These are phyloP conservation scores for Cactoblastis cactorum DNA, from an alignment of 2,888 invertebrate species.

Conservation along the genomic window DNA sequence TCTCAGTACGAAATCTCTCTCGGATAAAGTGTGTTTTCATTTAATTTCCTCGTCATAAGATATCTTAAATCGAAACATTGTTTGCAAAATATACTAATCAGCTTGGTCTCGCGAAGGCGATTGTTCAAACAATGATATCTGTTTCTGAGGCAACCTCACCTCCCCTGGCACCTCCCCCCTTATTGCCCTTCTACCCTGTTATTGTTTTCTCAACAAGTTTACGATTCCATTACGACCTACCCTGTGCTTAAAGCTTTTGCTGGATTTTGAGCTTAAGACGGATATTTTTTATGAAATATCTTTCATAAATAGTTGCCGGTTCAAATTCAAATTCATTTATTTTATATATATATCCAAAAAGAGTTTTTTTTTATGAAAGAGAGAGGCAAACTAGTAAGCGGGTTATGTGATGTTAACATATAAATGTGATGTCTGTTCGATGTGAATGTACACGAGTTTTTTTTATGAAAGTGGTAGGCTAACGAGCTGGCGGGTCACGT, in stretches of 20 bases:
- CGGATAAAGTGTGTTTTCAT: too few species aligned
- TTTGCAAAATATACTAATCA: slow-evolving; percentile 2
- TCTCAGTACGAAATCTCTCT: not conserved
- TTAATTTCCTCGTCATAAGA: not conserved
- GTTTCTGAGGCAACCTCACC: not conserved
- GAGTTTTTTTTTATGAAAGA: too few species aligned
- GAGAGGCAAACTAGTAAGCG: too few species aligned
- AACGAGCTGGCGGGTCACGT: too few species aligned
- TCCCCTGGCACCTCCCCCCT: not conserved
- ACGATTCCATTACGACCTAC: slow-evolving; percentile 1
- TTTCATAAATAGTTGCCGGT: too few species aligned
- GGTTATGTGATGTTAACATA: too few species aligned
- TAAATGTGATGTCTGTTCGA: too few species aligned
- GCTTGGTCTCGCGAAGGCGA: not conserved
- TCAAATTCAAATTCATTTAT: too few species aligned
- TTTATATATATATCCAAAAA: too few species aligned
- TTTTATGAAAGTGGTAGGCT: too few species aligned
- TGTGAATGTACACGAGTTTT: too few species aligned
- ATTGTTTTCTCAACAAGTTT: slow-evolving; percentile 4
- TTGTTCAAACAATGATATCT: slow-evolving; percentile 8
- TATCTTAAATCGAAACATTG: not conserved
- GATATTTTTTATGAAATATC: not conserved
- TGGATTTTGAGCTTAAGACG: not conserved
- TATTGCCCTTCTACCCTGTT: slow-evolving; percentile 3
- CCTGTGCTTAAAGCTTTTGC: slow-evolving; percentile 1